phyloP scores from a whole-genome alignment of 2,888 invertebrate genomes.

The Phyllotreta striolata region DNA sequence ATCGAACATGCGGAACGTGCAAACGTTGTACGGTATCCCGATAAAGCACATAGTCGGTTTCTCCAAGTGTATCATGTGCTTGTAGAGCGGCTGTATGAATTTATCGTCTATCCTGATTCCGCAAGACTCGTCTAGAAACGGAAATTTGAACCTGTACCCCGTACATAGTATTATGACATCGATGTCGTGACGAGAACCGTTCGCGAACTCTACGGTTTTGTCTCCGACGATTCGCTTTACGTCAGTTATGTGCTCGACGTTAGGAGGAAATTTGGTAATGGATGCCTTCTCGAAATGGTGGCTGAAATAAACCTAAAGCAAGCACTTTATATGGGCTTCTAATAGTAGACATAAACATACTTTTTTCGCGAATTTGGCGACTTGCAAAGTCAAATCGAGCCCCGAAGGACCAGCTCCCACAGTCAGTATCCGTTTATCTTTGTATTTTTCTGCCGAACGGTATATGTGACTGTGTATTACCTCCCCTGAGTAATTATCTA shows the following conservation, averaged over 20 bases:
- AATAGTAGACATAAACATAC: constrained; percentile 59
- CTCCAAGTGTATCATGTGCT: constrained; percentile 78
- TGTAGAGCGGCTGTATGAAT: constrained; percentile 75
- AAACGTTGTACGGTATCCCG: constrained; percentile 74
- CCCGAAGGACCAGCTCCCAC: constrained; percentile 91
- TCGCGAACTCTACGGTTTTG: constrained; percentile 65
- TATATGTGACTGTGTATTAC: constrained; percentile 85
- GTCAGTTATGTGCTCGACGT: constrained; percentile 74
- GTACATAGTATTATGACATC: constrained; percentile 84
- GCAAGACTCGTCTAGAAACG: constrained; percentile 72
- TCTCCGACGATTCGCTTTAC: constrained; percentile 49
- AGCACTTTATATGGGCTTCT: neutral
- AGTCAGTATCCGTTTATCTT: constrained; percentile 74
- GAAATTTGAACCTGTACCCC: constrained; percentile 76
- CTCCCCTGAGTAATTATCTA: constrained; percentile 67
- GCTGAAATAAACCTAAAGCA: constrained; percentile 69
- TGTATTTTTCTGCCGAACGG: constrained; percentile 74
- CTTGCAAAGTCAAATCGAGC: constrained; percentile 76
- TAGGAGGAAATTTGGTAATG: constrained; percentile 71
- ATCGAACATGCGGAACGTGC: constrained; percentile 75
- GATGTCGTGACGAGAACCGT: constrained; percentile 70
- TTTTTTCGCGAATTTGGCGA: constrained; percentile 68
- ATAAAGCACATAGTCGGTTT: constrained; percentile 80
- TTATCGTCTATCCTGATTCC: constrained; percentile 70
- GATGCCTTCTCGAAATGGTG: constrained; percentile 73